Percentiles rank a stretch among this genome's conserved stretches.
phyloP scores from a whole-genome alignment of 2,113 vertebrate genomes.

The Psittacula cyanocephala region DNA sequence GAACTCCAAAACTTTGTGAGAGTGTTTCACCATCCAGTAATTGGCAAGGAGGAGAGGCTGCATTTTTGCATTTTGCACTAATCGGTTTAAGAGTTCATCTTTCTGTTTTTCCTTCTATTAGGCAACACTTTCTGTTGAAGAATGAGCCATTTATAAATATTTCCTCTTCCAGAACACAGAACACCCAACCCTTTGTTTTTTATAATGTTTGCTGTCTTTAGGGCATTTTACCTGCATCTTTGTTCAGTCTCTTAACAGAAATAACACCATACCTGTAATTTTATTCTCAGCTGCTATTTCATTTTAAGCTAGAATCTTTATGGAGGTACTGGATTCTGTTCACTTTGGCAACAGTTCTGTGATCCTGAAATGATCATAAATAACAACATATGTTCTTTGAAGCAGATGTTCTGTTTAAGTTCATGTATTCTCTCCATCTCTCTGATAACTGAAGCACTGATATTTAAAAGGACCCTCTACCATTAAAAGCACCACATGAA shows the following conservation, averaged over 20 bases:
- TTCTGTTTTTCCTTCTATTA: constrained; percentile 29
- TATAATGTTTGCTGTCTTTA: not conserved
- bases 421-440: not conserved
- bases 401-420: constrained; percentile 37
- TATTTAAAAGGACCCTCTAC: not conserved
- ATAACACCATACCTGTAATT: not conserved
- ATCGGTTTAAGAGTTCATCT: not conserved
- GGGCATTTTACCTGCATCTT: constrained; percentile 15
- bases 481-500: not conserved
- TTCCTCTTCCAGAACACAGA: not conserved
- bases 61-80: not conserved
- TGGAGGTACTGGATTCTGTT: constrained; percentile 9
- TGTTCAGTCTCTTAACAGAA: constrained; percentile 22
- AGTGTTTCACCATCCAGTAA: not conserved
- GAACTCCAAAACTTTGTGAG: constrained; percentile 15
- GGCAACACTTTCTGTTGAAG: not conserved
- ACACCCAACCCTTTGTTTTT: not conserved
- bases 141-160: not conserved
- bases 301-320: constrained; percentile 46
- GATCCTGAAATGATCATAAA: constrained; percentile 36
- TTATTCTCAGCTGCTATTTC: not conserved
- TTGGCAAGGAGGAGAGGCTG: not conserved
- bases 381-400: constrained; percentile 15
- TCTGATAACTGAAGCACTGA: not conserved
- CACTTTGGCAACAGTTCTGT: constrained; percentile 18